A percentile compares a stretch with the other conserved stretches of the same genome.
These are phyloP conservation scores for Luffia ferchaultella DNA, from an alignment of 2,888 invertebrate species.

Conservation along the genomic window DNA sequence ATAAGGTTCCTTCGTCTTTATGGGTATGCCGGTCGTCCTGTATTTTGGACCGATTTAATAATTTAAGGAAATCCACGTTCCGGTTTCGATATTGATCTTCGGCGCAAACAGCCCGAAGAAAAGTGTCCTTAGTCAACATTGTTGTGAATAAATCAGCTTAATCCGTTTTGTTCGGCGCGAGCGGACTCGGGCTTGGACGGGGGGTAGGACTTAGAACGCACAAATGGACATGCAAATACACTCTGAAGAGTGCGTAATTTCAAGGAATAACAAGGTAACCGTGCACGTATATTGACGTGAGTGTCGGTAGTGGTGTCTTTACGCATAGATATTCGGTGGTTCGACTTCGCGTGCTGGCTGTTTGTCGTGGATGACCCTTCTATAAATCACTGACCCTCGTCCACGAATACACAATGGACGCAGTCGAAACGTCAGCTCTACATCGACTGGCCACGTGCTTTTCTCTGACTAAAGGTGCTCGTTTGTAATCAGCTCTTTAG, in stretches of 20 bases:
- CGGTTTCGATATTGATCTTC: neutral
- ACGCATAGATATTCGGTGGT: neutral
- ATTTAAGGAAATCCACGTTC: slow-evolving; percentile 4
- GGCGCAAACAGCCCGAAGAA: neutral
- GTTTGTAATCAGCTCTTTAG: neutral
- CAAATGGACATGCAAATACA: too few relatives aligned
- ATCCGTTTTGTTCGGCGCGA: slow-evolving; percentile 8
- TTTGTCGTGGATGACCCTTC: slow-evolving; percentile 38
- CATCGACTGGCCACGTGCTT: neutral
- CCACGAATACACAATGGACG: slow-evolving; percentile 34
- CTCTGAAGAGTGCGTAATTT: too few relatives aligned
- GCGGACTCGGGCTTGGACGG: neutral
- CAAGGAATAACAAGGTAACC: too few relatives aligned
- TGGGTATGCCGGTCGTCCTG: too few relatives aligned
- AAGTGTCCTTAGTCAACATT: slow-evolving; percentile 6
- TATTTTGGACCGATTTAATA: slow-evolving; percentile 3
- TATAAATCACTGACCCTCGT: slow-evolving; percentile 55
- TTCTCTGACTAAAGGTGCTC: neutral
- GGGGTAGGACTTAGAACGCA: neutral
- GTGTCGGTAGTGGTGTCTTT: neutral
- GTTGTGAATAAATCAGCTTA: slow-evolving; percentile 14
- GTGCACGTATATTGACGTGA: too few relatives aligned
- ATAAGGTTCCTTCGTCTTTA: too few relatives aligned
- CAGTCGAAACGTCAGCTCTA: slow-evolving; percentile 27
- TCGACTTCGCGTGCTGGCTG: slow-evolving; percentile 4